Base-by-base conservation (phyloP, 2,888 invertebrate genomes). In the Dryococelus australis region DNA sequence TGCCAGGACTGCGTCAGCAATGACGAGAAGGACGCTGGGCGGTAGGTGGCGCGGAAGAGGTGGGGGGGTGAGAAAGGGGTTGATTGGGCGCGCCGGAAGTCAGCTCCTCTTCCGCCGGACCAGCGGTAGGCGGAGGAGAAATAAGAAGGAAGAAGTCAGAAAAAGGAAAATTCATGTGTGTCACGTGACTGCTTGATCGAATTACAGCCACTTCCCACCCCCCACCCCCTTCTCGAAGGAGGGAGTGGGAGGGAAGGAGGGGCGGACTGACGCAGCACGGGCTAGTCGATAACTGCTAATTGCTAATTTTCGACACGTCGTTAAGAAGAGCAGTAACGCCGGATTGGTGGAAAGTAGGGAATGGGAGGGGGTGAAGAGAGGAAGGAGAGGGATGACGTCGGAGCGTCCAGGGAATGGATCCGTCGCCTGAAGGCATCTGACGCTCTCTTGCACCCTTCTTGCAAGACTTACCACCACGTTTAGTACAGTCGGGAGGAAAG, bases 261-360 rank as follows among this genome's bases (percentile, higher is more conserved):
- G n/a, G 2, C 65, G 65, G 65, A n/a, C 65, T 65, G 65, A 65
- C 65, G 65, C 65, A 65, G 65, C 65, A 65, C 43, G 28, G 83
- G 16, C 43, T 24, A 24, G 83, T 43, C 83, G 83, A 83, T 83
- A 83, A 83, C 35, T 83, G 83, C 83, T 83, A 83, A 83, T 83
- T 83, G 83, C 83, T 83, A 83, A 83, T 83, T 83, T 28, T 83
- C 83, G 28, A 83, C 28, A 83, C 83, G 83, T 83, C 83, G 83
- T 83, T 35, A 83, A 83, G 83, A 43, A 16, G 83, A 83, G 65
- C 65, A 65, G 65, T 20, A 65, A 1, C 65, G 65, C 65, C n/a
- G 65, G 65, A 65, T 20, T 20, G 65, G 65, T 20, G 65, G 65
- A n/a, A n/a, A n/a, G 35, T 35, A 9, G 65, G 65, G 65, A 20